These are phyloP conservation scores for Sminthurides bifidus DNA, from an alignment of 1,140 invertebrate genomes.

Conservation along the genomic window DNA sequence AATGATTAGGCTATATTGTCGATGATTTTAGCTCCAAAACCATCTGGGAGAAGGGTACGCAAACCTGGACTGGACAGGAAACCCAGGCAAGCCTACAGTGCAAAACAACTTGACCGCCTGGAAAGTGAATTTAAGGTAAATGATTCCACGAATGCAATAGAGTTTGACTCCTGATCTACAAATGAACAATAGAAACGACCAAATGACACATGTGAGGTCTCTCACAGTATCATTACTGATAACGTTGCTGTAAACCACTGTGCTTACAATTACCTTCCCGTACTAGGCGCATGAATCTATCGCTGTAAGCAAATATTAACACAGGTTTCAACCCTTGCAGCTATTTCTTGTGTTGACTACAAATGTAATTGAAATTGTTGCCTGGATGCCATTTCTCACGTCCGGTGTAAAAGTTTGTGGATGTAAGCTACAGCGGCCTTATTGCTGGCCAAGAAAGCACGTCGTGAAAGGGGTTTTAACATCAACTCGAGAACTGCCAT, in stretches of 20 bases:
- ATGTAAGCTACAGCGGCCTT: too few species aligned
- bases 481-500: too few species aligned
- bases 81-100: constrained; percentile 87
- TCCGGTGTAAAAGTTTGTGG: too few species aligned
- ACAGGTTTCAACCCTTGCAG: too few species aligned
- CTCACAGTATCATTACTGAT: neutral
- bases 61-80: constrained; percentile 81
- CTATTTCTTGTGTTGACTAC: too few species aligned
- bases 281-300: too few species aligned
- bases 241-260: neutral
- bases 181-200: neutral
- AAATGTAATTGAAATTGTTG: too few species aligned
- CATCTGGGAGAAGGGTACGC: constrained; percentile 59
- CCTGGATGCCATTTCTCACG: too few species aligned
- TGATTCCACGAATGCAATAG: neutral
- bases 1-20: neutral
- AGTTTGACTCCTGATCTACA: neutral
- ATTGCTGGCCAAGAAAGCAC: too few species aligned
- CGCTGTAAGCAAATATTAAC: too few species aligned
- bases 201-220: neutral
- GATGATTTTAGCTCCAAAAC: constrained; percentile 54
- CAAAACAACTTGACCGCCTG: constrained; percentile 76
- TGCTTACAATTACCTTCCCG: neutral
- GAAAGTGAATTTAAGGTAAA: constrained; percentile 81
- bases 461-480: too few species aligned